Conservation (phyloP, 2,113 vertebrate genomes). For the Sinocyclocheilus maitianheensis region DNA sequence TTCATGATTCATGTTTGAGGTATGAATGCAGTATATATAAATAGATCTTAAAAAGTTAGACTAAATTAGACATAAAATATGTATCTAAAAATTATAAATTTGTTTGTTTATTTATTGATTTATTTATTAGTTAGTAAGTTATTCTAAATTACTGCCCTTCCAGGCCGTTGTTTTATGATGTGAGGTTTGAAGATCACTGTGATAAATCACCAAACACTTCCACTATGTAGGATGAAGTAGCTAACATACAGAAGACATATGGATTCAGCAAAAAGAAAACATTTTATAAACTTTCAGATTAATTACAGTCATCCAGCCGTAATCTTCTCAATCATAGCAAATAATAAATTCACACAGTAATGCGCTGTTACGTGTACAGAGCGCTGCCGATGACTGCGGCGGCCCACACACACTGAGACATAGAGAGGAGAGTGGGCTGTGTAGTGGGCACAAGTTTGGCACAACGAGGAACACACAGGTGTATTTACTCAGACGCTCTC, state of each 20-base stretch:
- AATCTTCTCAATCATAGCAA: conserved; percentile 25
- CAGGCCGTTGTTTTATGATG: neutral
- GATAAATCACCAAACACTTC: neutral
- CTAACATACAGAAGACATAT: neutral
- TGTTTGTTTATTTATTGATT: no score
- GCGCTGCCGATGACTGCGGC: neutral
- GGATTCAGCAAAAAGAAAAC: neutral
- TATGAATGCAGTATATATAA: no score
- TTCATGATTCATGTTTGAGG: no score
- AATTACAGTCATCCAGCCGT: conserved; percentile 12
- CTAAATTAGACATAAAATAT: no score
- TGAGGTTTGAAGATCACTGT: neutral
- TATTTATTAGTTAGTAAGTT: no score
- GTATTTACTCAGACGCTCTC: conserved; percentile 25
- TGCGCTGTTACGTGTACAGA: conserved; percentile 35
- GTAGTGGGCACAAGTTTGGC: conserved; percentile 44
- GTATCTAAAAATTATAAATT: no score
- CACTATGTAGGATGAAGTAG: neutral
- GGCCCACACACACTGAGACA: conserved; percentile 38
- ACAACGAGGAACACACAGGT: conserved; percentile 16
- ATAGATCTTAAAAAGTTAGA: no score
- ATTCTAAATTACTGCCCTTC: no score
- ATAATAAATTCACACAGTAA: conserved; percentile 25
- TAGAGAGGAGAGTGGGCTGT: conserved; percentile 22
- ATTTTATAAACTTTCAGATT: neutral